Evolutionary conservation across 1,140 invertebrate species (phyloP), one percentile per base, ranked within the genome.

Genomic region (silkworm (Bombyx mori)): DNA sequence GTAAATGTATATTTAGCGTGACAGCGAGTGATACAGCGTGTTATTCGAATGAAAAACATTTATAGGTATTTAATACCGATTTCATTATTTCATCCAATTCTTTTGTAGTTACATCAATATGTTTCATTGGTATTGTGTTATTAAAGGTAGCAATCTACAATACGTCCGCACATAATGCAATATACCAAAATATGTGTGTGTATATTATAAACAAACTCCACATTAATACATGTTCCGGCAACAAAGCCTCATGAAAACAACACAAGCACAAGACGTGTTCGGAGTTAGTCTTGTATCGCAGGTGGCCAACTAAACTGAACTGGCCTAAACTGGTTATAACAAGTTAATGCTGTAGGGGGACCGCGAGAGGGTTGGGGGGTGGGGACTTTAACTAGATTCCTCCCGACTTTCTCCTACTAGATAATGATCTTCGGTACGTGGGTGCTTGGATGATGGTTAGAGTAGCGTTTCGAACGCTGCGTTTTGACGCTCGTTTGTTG

Each of bases 351-450:
- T 63, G 58, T 54, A 52, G 63, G 61, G 65, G 61, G 51, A 56
- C 9, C 6, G 22, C 42, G 35, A 8, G 18, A 57, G 57, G 56
- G 59, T 6, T 42, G 49, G 47, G 59, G 48, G 48, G 68, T 42
- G 60, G 65, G 63, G 68, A 7, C 42, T 69, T 71, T 81, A 85
- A 82, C 82, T 82, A 77, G 77, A 82, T 79, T 82, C 80, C 80
- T 76, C 79, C 73, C 74, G 79, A 85, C 82, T 85, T 85, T 85
- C 78, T 79, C 80, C 60, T 73, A 71, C 69, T 69, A 84, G 82
- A 85, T 85, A 85, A 85, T 85, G 80, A 85, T 85, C 82, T 85
- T 85, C 73, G 75, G 65, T 82, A 77, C 78, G 79, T 77, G 75
- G 76, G 78, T 77, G 78, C 73, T 59, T 48, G 58, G 56, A 57